These are phyloP conservation scores for Melanotaenia duboulayi DNA, from an alignment of 2,113 vertebrate species.

Conservation along the genomic window DNA sequence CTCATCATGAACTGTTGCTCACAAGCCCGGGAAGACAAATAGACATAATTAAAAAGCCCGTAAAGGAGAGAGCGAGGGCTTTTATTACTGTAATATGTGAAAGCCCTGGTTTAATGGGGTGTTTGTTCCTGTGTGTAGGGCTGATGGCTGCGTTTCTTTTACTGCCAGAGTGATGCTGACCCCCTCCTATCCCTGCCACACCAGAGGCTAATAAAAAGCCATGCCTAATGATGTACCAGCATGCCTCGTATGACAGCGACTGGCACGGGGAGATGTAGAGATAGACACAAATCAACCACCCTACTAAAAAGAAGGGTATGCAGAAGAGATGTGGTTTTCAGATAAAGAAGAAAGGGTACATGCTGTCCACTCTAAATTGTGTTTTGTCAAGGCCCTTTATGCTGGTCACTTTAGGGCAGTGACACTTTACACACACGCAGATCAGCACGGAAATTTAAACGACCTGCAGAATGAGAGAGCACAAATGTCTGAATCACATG, in stretches of 20 bases:
- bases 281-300: constrained; percentile 8
- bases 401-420: neutral
- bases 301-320: constrained; percentile 15
- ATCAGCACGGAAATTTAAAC: too few relatives aligned
- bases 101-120: constrained; percentile 76
- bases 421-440: too few relatives aligned
- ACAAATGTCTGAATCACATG: too few relatives aligned
- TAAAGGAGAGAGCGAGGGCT: constrained; percentile 69
- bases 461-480: too few relatives aligned
- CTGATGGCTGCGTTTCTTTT: constrained; percentile 58
- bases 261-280: constrained; percentile 8
- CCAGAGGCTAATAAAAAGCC: constrained; percentile 72
- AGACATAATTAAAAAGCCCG: constrained; percentile 82
- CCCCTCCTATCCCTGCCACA: constrained; percentile 34
- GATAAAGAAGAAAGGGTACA: neutral
- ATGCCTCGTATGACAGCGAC: constrained; percentile 46
- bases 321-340: neutral
- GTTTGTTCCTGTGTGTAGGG: constrained; percentile 69
- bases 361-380: neutral
- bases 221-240: constrained; percentile 64
- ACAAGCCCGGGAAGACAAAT: constrained; percentile 76
- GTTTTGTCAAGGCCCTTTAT: neutral
- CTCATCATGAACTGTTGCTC: constrained; percentile 73
- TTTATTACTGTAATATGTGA: constrained; percentile 80
- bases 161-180: constrained; percentile 45